These are phyloP conservation scores for Hycleus cichorii DNA, from an alignment of 1,140 invertebrate genomes.

Conservation along the genomic window DNA sequence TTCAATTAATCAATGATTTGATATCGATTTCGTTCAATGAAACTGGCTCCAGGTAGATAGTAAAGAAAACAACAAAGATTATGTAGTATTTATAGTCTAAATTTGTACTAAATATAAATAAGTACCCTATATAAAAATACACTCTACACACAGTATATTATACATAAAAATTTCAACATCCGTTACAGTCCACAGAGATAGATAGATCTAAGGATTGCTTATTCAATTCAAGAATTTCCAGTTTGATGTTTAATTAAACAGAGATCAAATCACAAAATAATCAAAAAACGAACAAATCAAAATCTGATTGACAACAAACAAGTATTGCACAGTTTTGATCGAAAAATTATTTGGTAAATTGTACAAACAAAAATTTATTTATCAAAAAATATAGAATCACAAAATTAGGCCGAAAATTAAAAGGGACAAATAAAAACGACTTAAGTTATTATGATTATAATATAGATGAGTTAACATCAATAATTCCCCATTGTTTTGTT, in stretches of 20 bases:
- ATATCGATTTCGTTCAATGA: too few relatives aligned
- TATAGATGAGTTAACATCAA: constrained; percentile 3
- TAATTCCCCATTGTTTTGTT: background rate
- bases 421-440: background rate
- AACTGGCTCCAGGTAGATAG: too few relatives aligned
- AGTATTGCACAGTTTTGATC: constrained; percentile 16
- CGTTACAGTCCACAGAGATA: constrained; percentile 1
- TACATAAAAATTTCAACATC: constrained; percentile 14
- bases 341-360: background rate
- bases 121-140: constrained; percentile 41
- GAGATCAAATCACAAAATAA: constrained; percentile 10
- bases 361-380: background rate
- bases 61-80: too few relatives aligned
- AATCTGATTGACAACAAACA: background rate
- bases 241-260: background rate
- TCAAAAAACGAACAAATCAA: constrained; percentile 2
- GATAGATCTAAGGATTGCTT: constrained; percentile 1
- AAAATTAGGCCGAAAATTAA: constrained; percentile 9
- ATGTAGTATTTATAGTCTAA: constrained; percentile 17
- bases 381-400: constrained; percentile 4
- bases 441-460: background rate
- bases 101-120: constrained; percentile 39
- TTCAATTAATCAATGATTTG: too few relatives aligned
- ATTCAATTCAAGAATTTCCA: background rate
- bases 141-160: constrained; percentile 37